Base-by-base conservation (phyloP, 1,140 invertebrate genomes). In the Pantala flavescens region DNA sequence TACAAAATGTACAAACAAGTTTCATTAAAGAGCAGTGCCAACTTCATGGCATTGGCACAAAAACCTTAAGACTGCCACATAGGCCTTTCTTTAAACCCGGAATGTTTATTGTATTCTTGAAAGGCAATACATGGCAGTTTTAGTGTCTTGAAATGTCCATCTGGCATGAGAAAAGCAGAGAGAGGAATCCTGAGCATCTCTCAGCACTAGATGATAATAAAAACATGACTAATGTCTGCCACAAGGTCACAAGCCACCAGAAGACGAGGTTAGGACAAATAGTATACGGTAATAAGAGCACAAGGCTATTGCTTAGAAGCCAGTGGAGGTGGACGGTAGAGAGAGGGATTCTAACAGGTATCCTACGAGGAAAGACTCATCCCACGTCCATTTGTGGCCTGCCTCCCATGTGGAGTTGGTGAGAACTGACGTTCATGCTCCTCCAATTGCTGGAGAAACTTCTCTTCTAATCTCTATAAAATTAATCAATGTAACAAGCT, bases 341-440 rank as follows among this genome's bases (percentile, higher is more conserved):
- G n/a, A 63, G 5, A 21, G n/a, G 16, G 2, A 7, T 63, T 19
- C 49, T 63, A 63, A 3, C 14, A 63, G 16, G n/a, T 21, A 63
- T 63, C n/a, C 49, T 63, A 63, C 3, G 49, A 12, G n/a, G 49
- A 63, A 12, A 21, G 49, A 21, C 49, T 21, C 49, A 63, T 63
- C 49, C 49, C 49, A 63, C 49, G 49, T 63, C 49, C 49, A 63
- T 63, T 63, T 63, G 49, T 19, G 49, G 49, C 49, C n/a, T 63
- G 49, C 49, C 49, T 63, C 12, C 49, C 49, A 1, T 63, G 84
- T 43, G 82, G 84, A 77, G 83, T 85, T 76, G 87, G 84, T 0
- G 87, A 86, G 77, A 88, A 94, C 78, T 94, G 88, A 73, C 88
- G 86, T 81, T 94, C 92, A 82, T 95, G 93, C 78, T 95, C 93